Conservation (phyloP, 1,140 invertebrate genomes). For the Drosophila watanabei region DNA sequence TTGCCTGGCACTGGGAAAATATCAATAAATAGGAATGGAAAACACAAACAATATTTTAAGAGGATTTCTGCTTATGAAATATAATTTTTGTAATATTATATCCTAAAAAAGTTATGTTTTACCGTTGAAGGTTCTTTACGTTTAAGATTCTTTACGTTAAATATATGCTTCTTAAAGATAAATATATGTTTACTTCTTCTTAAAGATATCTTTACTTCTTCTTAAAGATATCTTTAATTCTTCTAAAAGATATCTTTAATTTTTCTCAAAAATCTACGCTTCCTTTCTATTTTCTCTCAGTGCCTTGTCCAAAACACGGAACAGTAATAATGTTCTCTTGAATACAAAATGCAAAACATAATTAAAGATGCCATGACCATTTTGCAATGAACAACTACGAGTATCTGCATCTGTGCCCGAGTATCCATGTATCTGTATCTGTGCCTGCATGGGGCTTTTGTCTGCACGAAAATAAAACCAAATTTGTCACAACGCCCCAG, state of each 20-base stretch:
- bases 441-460: constrained; percentile 51
- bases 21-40: background rate
- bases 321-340: constrained; percentile 65
- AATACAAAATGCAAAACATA: constrained; percentile 75
- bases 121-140: too few species aligned
- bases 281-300: constrained; percentile 14
- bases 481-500: constrained; percentile 70
- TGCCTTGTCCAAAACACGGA: constrained; percentile 45
- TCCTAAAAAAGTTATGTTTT: too few species aligned
- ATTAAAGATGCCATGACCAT: constrained; percentile 77
- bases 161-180: too few species aligned
- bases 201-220: too few species aligned
- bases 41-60: background rate
- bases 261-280: too few species aligned
- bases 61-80: background rate
- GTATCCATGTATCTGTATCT: constrained; percentile 10
- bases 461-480: constrained; percentile 76
- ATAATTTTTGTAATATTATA: background rate
- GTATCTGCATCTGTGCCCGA: constrained; percentile 23
- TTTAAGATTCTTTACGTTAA: too few species aligned
- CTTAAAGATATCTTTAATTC: background rate
- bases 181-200: too few species aligned
- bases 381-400: constrained; percentile 31
- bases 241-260: background rate
- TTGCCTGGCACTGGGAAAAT: constrained; percentile 41